Conservation (phyloP, 2,888 invertebrate species). For the Vesta saturnalis region DNA sequence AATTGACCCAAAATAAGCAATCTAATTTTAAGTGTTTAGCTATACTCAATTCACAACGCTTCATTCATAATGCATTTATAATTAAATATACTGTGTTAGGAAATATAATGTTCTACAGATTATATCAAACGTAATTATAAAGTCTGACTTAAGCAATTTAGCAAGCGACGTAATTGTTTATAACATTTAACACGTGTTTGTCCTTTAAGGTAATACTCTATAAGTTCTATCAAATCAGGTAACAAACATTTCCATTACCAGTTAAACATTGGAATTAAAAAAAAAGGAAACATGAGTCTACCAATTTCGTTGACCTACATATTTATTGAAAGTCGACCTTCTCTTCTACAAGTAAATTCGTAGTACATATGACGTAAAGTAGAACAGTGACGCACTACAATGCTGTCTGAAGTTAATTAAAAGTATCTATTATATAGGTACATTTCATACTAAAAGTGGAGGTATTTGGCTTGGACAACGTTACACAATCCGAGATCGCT, state of each 20-base stretch:
- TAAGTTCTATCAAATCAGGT: background rate
- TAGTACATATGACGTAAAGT: constrained; percentile 38
- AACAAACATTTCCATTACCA: background rate
- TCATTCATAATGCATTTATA: too few relatives aligned
- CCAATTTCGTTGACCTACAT: constrained; percentile 43
- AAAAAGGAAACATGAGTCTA: constrained; percentile 30
- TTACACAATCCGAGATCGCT: constrained; percentile 17
- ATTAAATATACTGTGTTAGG: too few relatives aligned
- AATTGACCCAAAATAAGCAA: too few relatives aligned
- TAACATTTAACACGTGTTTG: background rate
- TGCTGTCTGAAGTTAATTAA: constrained; percentile 30
- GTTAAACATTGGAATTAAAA: background rate
- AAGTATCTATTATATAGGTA: constrained; percentile 20
- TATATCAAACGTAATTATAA: too few relatives aligned
- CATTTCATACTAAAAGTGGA: background rate
- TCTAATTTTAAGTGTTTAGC: too few relatives aligned
- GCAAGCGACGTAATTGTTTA: background rate
- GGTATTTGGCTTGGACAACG: constrained; percentile 22
- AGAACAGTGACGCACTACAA: constrained; percentile 33
- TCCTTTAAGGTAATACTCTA: background rate
- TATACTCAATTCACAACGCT: too few relatives aligned
- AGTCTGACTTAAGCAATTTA: background rate
- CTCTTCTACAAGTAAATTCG: constrained; percentile 37
- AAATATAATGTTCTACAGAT: too few relatives aligned
- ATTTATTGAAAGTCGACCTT: constrained; percentile 36